Evolutionary conservation across 1,140 invertebrate genomes (phyloP).

Genomic region (Brachionus calyciflorus): DNA sequence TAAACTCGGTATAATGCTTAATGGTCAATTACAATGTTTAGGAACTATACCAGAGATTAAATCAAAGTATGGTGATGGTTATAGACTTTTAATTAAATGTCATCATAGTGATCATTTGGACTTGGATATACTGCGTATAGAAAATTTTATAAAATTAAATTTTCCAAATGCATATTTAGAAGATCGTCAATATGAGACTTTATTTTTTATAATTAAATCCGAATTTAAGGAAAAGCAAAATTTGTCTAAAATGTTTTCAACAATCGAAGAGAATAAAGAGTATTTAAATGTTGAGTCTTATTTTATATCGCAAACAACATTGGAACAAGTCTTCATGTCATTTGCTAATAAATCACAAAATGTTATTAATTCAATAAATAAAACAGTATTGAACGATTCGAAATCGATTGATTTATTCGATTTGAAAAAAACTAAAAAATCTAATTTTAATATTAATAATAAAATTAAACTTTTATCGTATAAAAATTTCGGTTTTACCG

Average conservation of each 20-base stretch:
- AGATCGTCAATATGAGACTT: slow-evolving; percentile 26
- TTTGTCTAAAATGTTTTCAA: slow-evolving; percentile 28
- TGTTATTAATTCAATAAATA: slow-evolving; percentile 13
- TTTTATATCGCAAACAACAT: slow-evolving; percentile 43
- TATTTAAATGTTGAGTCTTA: slow-evolving; percentile 36
- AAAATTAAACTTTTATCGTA: slow-evolving; percentile 23
- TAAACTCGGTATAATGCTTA: slow-evolving; percentile 34
- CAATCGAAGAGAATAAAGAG: slow-evolving; percentile 35
- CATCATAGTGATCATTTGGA: slow-evolving; percentile 34
- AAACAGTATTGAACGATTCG: slow-evolving; percentile 5
- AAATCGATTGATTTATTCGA: slow-evolving; percentile 17
- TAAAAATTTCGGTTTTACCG: slow-evolving; percentile 25
- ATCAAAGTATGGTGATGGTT: slow-evolving; percentile 61
- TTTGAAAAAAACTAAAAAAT: slow-evolving; percentile 6
- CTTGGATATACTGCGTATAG: not conserved
- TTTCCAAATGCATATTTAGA: slow-evolving; percentile 13
- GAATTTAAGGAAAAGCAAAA: slow-evolving; percentile 14
- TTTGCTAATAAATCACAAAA: slow-evolving; percentile 40
- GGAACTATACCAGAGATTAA: slow-evolving; percentile 62
- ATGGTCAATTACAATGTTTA: slow-evolving; percentile 59
- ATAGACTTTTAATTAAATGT: slow-evolving; percentile 48
- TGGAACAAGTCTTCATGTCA: slow-evolving; percentile 47
- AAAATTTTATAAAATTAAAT: slow-evolving; percentile 5
- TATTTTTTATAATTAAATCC: slow-evolving; percentile 31
- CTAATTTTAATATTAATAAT: not conserved